These are phyloP conservation scores for Epizoanthus illoricatus DNA, from an alignment of 92 coral and sea anemone genomes.

Conservation along the genomic window DNA sequence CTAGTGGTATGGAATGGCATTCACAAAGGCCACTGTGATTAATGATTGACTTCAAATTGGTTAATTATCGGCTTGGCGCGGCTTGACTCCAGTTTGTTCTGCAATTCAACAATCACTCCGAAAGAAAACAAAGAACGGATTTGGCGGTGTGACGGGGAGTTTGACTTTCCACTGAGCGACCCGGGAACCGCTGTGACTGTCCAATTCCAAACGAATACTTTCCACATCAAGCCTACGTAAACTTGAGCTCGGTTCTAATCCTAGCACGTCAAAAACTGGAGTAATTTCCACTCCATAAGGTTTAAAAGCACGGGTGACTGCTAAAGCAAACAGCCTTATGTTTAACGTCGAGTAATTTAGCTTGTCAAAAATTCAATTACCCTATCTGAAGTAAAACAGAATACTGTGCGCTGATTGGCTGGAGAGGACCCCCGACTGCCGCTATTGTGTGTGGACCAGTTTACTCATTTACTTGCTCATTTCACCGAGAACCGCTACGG, in stretches of 20 bases:
- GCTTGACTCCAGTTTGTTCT: no score
- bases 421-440: slow-evolving; percentile 49
- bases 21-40: no score
- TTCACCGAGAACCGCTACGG: slow-evolving; percentile 16
- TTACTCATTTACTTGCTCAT: not conserved
- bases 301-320: not conserved
- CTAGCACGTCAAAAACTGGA: not conserved
- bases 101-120: no score
- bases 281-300: not conserved
- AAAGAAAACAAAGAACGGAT: no score
- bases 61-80: no score
- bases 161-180: no score
- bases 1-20: no score
- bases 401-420: slow-evolving; percentile 72
- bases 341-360: slow-evolving; percentile 38
- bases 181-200: not conserved
- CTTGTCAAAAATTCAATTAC: slow-evolving; percentile 75
- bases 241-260: not conserved
- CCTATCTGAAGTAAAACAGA: slow-evolving; percentile 49
- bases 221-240: no score
- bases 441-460: slow-evolving; percentile 30
- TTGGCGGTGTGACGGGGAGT: no score
- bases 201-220: not conserved
- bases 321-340: not conserved
- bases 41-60: no score